Base-by-base conservation (phyloP, 2,113 vertebrate species). In the Ramphastos sulfuratus region DNA sequence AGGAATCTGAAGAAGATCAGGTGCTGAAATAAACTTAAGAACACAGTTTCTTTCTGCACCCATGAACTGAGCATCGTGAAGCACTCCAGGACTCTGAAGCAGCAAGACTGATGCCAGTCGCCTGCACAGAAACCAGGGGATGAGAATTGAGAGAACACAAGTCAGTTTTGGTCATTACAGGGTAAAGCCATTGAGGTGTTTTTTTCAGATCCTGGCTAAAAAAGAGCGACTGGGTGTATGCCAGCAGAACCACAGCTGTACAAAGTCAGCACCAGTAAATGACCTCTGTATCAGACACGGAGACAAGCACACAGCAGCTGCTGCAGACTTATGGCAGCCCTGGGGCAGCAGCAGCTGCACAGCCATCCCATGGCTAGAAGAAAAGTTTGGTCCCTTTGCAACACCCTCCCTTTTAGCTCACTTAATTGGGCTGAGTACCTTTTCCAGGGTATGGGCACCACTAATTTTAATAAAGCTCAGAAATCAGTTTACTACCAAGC, bases 391-490 rank as follows among this genome's bases (percentile, higher is more conserved):
- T 54, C 37, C 33, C 37, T 67, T 67, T 15, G 64, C 64, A 73
- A 1, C 25, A 64, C 70, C 18, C 27, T 84, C 31, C 27, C 24
- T 79, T 71, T 23, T 82, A 55, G 48, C 69, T 61, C 75, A 31
- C 72, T 89, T 92, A 90, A 86, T 48, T 83, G 71, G 44, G 12
- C 54, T 1, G 1, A 4, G 55, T 92, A 92, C 76, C 67, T 71
- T 70, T 89, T 74, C 48, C 73, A 84, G 50, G 31, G 35, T 33
- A 73, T 1, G 3, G 39, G 70, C 50, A n/a, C n/a, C 42, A 52
- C 42, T 82, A 31, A 87, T 93, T 86, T 92, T 80, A 88, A 90
- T 76, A 82, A 90, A 95, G 63, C 46, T 84, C 54, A 73, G 59
- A 39, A 85, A 72, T 61, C 7, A 0, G 13, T 91, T 93, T 92